phyloP scores from a whole-genome alignment of 1,140 invertebrate genomes.

The Leptinotarsa lineolata region DNA sequence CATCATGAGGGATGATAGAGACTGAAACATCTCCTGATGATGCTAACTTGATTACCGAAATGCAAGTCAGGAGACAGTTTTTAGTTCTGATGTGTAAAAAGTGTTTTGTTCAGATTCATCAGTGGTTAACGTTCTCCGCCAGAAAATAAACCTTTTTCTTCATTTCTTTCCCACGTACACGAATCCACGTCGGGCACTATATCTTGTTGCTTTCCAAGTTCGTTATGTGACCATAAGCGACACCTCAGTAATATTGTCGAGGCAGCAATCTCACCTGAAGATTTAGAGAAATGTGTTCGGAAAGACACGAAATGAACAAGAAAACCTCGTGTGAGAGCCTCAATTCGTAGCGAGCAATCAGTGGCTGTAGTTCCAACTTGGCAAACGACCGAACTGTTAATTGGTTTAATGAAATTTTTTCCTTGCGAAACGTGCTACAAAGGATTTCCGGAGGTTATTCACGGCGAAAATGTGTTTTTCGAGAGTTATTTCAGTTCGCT shows the following conservation, averaged over 20 bases:
- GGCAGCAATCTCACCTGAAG: not conserved
- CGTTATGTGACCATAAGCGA: not conserved
- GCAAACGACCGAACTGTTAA: slow-evolving; percentile 21
- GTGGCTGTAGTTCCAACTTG: slow-evolving; percentile 14
- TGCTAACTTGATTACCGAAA: too few relatives aligned
- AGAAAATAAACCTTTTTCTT: too few relatives aligned
- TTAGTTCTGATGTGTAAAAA: too few relatives aligned
- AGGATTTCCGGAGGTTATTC: slow-evolving; percentile 17
- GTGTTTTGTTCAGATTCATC: too few relatives aligned
- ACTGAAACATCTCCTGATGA: too few relatives aligned
- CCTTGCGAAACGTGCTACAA: slow-evolving; percentile 17
- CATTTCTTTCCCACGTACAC: too few relatives aligned
- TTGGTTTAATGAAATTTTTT: slow-evolving; percentile 27
- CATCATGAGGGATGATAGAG: too few relatives aligned
- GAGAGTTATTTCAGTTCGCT: slow-evolving; percentile 6
- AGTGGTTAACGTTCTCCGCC: too few relatives aligned
- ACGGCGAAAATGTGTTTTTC: slow-evolving; percentile 16
- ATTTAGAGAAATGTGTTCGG: not conserved
- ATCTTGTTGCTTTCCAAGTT: not conserved
- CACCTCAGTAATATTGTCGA: not conserved
- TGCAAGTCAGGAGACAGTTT: too few relatives aligned
- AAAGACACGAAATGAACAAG: slow-evolving; percentile 18
- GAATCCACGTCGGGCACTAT: too few relatives aligned
- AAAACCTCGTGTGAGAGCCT: not conserved
- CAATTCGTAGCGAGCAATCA: slow-evolving; percentile 23